These are phyloP conservation scores for Aurelia coerulea DNA, from an alignment of 30 jellyfish, hydroid and myxozoan species.

Conservation along the genomic window DNA sequence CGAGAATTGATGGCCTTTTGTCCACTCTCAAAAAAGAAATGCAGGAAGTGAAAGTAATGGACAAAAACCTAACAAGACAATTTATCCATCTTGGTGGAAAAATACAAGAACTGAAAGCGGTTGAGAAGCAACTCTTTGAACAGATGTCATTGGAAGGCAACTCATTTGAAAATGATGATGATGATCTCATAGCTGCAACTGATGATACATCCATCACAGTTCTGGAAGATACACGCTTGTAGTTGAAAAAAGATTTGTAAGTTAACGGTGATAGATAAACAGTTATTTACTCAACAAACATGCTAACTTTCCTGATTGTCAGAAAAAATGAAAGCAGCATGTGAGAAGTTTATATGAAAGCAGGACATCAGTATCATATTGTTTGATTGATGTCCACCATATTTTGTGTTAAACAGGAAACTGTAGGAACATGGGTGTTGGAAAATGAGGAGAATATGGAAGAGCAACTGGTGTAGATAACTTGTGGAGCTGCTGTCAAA, in stretches of 20 bases:
- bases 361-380: too few relatives aligned
- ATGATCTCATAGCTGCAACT: background rate
- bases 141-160: conserved; percentile 39
- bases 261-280: background rate
- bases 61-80: conserved; percentile 89
- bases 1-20: conserved; percentile 74
- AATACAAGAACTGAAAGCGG: conserved; percentile 70
- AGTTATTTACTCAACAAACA: too few relatives aligned
- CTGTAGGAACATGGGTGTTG: too few relatives aligned
- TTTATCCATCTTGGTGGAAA: conserved; percentile 90
- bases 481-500: too few relatives aligned
- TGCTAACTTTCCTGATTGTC: too few relatives aligned
- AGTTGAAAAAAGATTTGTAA: background rate
- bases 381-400: too few relatives aligned
- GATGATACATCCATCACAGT: conserved; percentile 24
- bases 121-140: conserved; percentile 58
- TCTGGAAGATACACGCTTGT: conserved; percentile 49
- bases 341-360: too few relatives aligned
- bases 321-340: too few relatives aligned
- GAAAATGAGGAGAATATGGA: too few relatives aligned
- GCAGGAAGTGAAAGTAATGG: conserved; percentile 83
- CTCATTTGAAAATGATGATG: conserved; percentile 28
- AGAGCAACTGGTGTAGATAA: too few relatives aligned
- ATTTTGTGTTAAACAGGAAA: too few relatives aligned
- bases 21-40: conserved; percentile 76